These are phyloP conservation scores for Alloplasta piceator DNA, from an alignment of 2,888 invertebrate genomes.

Conservation along the genomic window DNA sequence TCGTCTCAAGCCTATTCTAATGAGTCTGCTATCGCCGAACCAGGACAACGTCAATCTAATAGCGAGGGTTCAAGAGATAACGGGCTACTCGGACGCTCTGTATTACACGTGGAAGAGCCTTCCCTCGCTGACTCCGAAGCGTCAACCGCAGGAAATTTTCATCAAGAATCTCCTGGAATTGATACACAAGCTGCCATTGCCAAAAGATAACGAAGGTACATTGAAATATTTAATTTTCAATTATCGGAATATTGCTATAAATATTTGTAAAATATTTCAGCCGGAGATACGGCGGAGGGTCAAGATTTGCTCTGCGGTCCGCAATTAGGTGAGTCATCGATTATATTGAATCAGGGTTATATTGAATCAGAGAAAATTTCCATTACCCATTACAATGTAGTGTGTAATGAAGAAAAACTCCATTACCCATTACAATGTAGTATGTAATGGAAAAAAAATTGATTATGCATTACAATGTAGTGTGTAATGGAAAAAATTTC, in stretches of 20 bases:
- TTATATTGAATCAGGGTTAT: not conserved
- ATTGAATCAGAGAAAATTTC: too few relatives aligned
- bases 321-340: conserved; percentile 71
- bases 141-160: conserved; percentile 85
- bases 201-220: conserved; percentile 82
- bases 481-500: too few relatives aligned
- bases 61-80: conserved; percentile 89
- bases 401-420: too few relatives aligned
- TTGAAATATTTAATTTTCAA: conserved; percentile 2
- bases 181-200: conserved; percentile 85
- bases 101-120: conserved; percentile 88
- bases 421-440: too few relatives aligned
- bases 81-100: conserved; percentile 90
- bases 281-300: conserved; percentile 68
- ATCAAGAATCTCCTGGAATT: conserved; percentile 88
- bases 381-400: too few relatives aligned
- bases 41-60: conserved; percentile 87
- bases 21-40: conserved; percentile 87
- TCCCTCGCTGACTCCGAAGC: conserved; percentile 85
- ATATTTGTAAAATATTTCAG: conserved; percentile 64
- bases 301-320: conserved; percentile 76
- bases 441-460: too few relatives aligned
- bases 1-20: conserved; percentile 88
- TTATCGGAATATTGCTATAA: conserved; percentile 2
- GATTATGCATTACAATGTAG: too few relatives aligned